Evolutionary conservation across 2,797 vertebrate species (phyloP), one percentile per base, ranked within the genome.

Genomic region (Adrianichthys oophorus): DNA sequence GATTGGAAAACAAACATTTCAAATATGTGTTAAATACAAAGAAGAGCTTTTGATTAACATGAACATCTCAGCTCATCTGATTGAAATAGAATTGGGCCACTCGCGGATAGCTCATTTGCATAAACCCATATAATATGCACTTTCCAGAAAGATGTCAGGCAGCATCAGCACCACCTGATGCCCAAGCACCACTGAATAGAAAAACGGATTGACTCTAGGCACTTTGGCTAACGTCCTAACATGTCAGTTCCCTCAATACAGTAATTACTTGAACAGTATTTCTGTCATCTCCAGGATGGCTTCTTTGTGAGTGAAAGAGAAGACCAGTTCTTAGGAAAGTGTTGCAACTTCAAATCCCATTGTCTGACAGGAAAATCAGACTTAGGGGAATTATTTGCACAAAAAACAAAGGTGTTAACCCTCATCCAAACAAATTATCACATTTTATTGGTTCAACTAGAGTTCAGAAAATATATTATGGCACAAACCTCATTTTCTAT

Each of bases 51-150:
- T 41, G 68, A 70, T 76, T 87, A 86, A 85, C 79, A 51, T 86
- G 57, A 81, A 71, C 88, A 91, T 83, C 32, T 32, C 32, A 32
- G 32, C 32, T 80, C 82, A 86, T 86, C 80, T 87, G 68, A 91
- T 89, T 80, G 81, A 89, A 91, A 94, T 92, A 91, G 87, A 92
- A 90, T 89, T 89, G 86, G 92, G 60, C 91, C 88, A 91, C 87
- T 86, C 91, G 91, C 90, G 87, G 86, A 71, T 41, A 87, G 80
- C 87, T 87, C 70, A 94, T 94, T 92, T 93, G 92, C 94, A 94
- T 95, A 93, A 95, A 94, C 93, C 78, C 88, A 92, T 86, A 81
- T 72, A 84, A 89, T 92, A 91, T 89, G 76, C 80, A 75, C 76
- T 86, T 89, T 83, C 82, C 88, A 88, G 90, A 85, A 90, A 88